These are phyloP conservation scores for Drosophila orosa DNA, from an alignment of 1,140 invertebrate genomes.

Conservation along the genomic window DNA sequence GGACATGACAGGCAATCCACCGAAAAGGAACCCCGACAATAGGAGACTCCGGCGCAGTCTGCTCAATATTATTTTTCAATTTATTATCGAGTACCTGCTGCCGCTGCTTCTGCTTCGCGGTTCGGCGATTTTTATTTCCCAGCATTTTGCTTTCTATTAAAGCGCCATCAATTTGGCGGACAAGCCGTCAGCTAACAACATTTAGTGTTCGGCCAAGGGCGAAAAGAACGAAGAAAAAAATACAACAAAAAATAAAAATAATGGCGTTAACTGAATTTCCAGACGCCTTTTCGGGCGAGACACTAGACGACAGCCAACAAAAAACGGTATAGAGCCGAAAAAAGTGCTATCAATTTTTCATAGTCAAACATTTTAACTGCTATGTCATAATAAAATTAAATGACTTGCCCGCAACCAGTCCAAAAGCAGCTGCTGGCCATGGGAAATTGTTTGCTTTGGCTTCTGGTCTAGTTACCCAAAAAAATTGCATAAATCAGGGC, in stretches of 20 bases:
- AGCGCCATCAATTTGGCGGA: conserved; percentile 65
- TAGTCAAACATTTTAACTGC: conserved; percentile 63
- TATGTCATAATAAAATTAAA: conserved; percentile 75
- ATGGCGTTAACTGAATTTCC: conserved; percentile 59
- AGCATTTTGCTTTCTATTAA: conserved; percentile 67
- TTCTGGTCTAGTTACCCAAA: not conserved
- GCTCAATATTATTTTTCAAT: conserved; percentile 79
- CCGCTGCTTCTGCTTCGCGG: conserved; percentile 31
- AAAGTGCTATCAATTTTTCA: conserved; percentile 63
- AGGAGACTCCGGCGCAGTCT: conserved; percentile 49
- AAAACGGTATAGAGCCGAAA: conserved; percentile 6
- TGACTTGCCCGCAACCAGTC: conserved; percentile 42
- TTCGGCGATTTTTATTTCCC: conserved; percentile 57
- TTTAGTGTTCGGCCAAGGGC: conserved; percentile 53
- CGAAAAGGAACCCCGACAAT: conserved; percentile 13
- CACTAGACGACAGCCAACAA: conserved; percentile 9
- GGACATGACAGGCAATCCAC: conserved; percentile 35
- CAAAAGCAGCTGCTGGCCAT: conserved; percentile 5
- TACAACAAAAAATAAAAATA: conserved; percentile 32
- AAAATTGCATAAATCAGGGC: conserved; percentile 31
- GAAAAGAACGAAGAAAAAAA: not conserved
- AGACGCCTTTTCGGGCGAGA: conserved; percentile 38
- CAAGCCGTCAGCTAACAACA: conserved; percentile 35
- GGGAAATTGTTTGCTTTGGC: conserved; percentile 36
- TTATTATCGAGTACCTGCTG: conserved; percentile 75